Conservation (phyloP, 1,140 invertebrate genomes). For the Drosophila mojavensis region DNA sequence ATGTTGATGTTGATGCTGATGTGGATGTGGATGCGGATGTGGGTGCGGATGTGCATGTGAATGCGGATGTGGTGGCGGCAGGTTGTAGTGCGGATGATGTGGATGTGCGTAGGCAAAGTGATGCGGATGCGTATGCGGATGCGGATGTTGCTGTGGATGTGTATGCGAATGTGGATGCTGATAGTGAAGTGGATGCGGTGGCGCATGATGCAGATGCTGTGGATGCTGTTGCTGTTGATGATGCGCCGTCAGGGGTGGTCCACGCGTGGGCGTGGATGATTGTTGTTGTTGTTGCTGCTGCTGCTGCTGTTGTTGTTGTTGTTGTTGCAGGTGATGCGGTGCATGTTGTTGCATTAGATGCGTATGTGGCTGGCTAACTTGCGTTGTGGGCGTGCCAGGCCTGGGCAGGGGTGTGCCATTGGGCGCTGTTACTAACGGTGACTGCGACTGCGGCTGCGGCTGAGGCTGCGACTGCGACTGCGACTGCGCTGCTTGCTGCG, state of each 20-base stretch:
- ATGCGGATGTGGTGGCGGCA: slow-evolving; percentile 46
- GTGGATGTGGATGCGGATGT: slow-evolving; percentile 36
- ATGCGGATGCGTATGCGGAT: slow-evolving; percentile 47
- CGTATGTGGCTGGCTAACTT: slow-evolving; percentile 36
- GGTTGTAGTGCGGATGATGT: slow-evolving; percentile 57
- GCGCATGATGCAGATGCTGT: slow-evolving; percentile 44
- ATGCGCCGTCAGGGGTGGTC: slow-evolving; percentile 32
- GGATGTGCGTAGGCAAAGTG: slow-evolving; percentile 39
- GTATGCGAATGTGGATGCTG: slow-evolving; percentile 45
- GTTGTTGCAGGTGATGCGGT: slow-evolving; percentile 40
- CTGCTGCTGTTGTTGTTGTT: slow-evolving; percentile 48
- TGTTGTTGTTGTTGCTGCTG: slow-evolving; percentile 43
- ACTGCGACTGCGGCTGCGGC: slow-evolving; percentile 51
- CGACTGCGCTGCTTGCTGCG: slow-evolving; percentile 41
- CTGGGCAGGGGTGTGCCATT: slow-evolving; percentile 33
- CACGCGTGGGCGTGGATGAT: slow-evolving; percentile 31
- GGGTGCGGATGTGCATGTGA: slow-evolving; percentile 43
- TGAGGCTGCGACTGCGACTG: slow-evolving; percentile 5
- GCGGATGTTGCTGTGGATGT: slow-evolving; percentile 36
- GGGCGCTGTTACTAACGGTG: slow-evolving; percentile 16
- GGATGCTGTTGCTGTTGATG: slow-evolving; percentile 49
- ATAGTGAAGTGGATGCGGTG: slow-evolving; percentile 49
- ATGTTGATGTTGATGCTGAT: slow-evolving; percentile 47
- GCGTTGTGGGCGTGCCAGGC: slow-evolving; percentile 62
- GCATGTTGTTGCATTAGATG: slow-evolving; percentile 39